Base-by-base conservation (phyloP, 2,797 vertebrate species). In the Octomys mimax region DNA sequence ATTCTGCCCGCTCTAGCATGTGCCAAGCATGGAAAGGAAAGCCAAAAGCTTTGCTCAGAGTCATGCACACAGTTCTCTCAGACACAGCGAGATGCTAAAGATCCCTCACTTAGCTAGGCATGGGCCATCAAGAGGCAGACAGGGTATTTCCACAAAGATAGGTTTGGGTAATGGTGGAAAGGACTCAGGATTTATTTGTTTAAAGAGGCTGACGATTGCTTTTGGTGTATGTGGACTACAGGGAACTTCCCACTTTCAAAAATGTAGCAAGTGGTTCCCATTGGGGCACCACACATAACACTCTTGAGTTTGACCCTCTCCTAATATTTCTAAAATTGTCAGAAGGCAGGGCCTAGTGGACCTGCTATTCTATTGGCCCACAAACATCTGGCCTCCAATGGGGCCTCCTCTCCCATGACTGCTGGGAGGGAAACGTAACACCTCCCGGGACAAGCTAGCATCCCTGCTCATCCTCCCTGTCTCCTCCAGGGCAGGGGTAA, bases 11-110 rank as follows among this genome's bases (percentile, higher is more conserved):
- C 21, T 86, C 52, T 24, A 94, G 79, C 66, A 81, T 62, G 78
- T 91, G 92, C 92, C 95, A 91, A 59, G 31, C 42, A 66, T 73
- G 66, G 64, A 94, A 88, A 33, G 31, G 59, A 91, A 94, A 94
- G 83, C 85, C 83, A 87, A 84, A 57, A 79, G 39, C 75, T 70
- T 75, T 96, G 64, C 90, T 97, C 3, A 6, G 87, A 62, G 92
- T 61, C 73, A 81, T 66, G 66, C 24, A 66, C 6, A 52, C 52
- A 16, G 85, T 73, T 84, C 71, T 71, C 71, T 86, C 75, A 87
- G 70, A 84, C 42, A 49, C 0, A 5, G n/a, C 36, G 13, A 81
- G 78, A 39, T 39, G 59, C 31, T 93, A 24, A 90, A 87, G 80
- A 80, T 22, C 71, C 52, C 77, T 92, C 33, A 39, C 52, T 66